phyloP scores from a whole-genome alignment of 1,140 invertebrate species.

The Metopolophium dirhodum region DNA sequence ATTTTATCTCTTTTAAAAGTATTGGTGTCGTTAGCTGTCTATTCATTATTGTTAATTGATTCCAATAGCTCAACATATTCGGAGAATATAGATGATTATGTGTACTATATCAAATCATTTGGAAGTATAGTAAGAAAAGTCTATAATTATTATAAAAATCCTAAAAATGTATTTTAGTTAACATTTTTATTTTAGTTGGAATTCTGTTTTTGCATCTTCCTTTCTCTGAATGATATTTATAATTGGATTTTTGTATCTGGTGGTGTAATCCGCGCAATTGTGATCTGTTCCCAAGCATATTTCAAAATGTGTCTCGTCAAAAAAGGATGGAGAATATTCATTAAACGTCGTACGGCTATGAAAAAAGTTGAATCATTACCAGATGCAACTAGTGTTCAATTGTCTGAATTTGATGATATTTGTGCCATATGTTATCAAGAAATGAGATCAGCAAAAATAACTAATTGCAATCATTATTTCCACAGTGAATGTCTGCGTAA shows the following conservation, averaged over 20 bases:
- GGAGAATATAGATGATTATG: constrained; percentile 92
- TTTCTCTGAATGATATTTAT: constrained; percentile 94
- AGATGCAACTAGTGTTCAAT: constrained; percentile 80
- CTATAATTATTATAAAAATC: not conserved
- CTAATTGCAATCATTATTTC: constrained; percentile 91
- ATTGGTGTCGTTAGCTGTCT: constrained; percentile 78
- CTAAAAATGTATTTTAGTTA: not conserved
- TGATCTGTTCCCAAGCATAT: constrained; percentile 96
- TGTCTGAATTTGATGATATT: constrained; percentile 82
- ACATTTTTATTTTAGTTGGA: constrained; percentile 67
- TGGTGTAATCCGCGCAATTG: constrained; percentile 83
- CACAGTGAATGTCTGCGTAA: constrained; percentile 94
- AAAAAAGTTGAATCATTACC: constrained; percentile 90
- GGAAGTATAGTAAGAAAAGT: constrained; percentile 73
- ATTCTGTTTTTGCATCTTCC: constrained; percentile 92
- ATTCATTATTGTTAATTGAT: constrained; percentile 87
- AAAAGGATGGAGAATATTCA: constrained; percentile 87
- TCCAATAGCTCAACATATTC: constrained; percentile 84
- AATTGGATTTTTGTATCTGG: constrained; percentile 90
- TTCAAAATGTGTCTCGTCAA: constrained; percentile 80
- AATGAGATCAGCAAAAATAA: constrained; percentile 90
- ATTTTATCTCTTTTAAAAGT: constrained; percentile 87
- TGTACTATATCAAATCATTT: constrained; percentile 89
- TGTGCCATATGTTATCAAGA: constrained; percentile 97
- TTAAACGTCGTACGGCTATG: constrained; percentile 88